phyloP scores from a whole-genome alignment of 2,888 invertebrate species.

The Leptura quadrifasciata region DNA sequence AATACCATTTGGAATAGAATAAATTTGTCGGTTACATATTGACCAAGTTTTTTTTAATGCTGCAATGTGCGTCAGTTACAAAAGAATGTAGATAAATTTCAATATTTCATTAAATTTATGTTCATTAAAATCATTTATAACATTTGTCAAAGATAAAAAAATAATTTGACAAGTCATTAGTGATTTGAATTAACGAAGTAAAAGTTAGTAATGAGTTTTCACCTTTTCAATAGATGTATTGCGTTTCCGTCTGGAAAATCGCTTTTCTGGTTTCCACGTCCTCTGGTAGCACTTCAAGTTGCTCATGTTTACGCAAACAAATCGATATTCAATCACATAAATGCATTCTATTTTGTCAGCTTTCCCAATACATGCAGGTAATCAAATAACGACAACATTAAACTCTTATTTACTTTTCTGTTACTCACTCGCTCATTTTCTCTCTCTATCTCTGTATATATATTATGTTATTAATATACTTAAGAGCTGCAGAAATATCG shows the following conservation, averaged over 20 bases:
- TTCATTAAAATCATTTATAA: background rate
- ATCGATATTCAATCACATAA: slow-evolving; percentile 71
- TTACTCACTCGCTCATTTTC: slow-evolving; percentile 16
- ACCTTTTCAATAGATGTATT: slow-evolving; percentile 30
- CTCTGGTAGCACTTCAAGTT: slow-evolving; percentile 54
- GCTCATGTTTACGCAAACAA: slow-evolving; percentile 66
- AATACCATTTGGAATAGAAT: too few relatives aligned
- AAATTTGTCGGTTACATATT: too few relatives aligned
- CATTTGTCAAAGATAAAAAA: background rate
- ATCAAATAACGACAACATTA: slow-evolving; percentile 63
- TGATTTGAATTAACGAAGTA: background rate
- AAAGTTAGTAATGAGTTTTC: slow-evolving; percentile 25
- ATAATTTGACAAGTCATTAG: slow-evolving; percentile 5
- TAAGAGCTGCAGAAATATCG: too few relatives aligned
- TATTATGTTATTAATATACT: too few relatives aligned
- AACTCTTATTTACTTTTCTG: slow-evolving; percentile 59
- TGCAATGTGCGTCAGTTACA: too few relatives aligned
- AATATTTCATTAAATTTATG: too few relatives aligned
- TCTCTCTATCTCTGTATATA: background rate
- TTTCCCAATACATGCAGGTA: slow-evolving; percentile 62
- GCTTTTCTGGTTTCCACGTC: slow-evolving; percentile 49
- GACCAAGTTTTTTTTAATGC: too few relatives aligned
- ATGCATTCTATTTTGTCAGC: slow-evolving; percentile 67
- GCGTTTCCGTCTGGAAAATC: slow-evolving; percentile 40
- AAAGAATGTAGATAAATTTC: too few relatives aligned